Conservation (phyloP, 30 jellyfish, hydroid and myxozoan species). For the Hydra vulgaris region DNA sequence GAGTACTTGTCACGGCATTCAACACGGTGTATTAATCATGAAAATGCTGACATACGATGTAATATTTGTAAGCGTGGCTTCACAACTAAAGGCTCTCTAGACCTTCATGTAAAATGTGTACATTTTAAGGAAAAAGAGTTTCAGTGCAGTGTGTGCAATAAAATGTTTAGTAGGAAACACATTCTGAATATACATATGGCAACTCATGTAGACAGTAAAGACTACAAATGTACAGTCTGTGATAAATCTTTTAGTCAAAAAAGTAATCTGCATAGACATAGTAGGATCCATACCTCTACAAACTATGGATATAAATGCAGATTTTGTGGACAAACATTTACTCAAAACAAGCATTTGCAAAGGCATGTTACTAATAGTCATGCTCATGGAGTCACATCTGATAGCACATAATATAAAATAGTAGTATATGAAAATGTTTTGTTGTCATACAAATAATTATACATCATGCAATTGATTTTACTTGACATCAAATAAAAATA, state of each 20-base stretch:
- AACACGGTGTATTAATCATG: slow-evolving; percentile 23
- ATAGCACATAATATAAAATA: neutral
- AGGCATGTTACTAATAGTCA: slow-evolving; percentile 7
- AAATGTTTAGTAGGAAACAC: slow-evolving; percentile 22
- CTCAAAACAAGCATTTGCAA: slow-evolving; percentile 33
- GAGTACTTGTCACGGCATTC: slow-evolving; percentile 22
- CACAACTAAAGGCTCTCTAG: slow-evolving; percentile 31
- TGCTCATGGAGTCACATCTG: neutral
- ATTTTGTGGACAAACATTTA: slow-evolving; percentile 31
- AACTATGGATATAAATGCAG: slow-evolving; percentile 37
- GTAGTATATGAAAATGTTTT: no score
- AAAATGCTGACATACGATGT: slow-evolving; percentile 15
- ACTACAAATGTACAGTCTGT: slow-evolving; percentile 19
- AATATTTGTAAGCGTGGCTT: slow-evolving; percentile 25
- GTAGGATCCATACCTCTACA: slow-evolving; percentile 24
- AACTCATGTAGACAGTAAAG: slow-evolving; percentile 14
- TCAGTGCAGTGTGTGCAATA: slow-evolving; percentile 32
- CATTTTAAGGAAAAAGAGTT: slow-evolving; percentile 31
- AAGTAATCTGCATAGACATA: slow-evolving; percentile 31
- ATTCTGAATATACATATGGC: slow-evolving; percentile 28
- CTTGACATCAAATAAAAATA: no score
- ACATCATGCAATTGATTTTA: no score
- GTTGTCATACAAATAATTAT: no score
- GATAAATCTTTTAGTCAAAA: slow-evolving; percentile 20
- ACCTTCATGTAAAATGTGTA: slow-evolving; percentile 25